Evolutionary conservation across 2,797 vertebrate species (phyloP), one percentile per base, ranked within the genome.

Genomic region (Hyperoplus immaculatus): DNA sequence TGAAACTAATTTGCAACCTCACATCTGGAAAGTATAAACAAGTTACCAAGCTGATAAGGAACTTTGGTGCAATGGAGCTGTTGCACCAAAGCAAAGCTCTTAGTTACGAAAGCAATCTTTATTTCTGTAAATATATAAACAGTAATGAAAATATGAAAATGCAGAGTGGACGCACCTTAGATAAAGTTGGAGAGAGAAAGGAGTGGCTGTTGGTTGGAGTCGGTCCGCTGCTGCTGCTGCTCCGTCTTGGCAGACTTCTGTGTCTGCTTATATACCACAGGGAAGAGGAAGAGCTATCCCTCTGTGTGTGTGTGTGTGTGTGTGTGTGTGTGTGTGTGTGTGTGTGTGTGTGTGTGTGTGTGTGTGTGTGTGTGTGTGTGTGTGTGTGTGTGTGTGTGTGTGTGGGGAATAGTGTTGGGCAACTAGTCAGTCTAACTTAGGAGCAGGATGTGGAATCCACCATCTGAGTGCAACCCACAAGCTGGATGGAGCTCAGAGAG

Each of bases 391-490:
- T 29, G 29, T 29, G 29, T 29, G 29, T 29, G 29, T 3, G 29
- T 21, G 21, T 21, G 71, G 47, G 41, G 50, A 76, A 72, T 0
- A 36, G 42, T 75, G 72, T 81, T 82, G 51, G 74, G 76, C 81
- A 61, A 59, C 59, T 81, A 53, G 51, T 81, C 61, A 15, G 77
- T 72, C 82, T 47, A 84, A 77, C 60, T 89, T 92, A 72, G 80
- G 68, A 92, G 43, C 85, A 82, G 87, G 82, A 87, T 93, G 92
- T 89, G 87, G 91, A 95, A 94, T 93, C 83, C 91, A 63, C 73
- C 90, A 75, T 78, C 72, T 75, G 46, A 13, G 38, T 75, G 10
- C 73, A 86, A 87, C 38, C 83, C 87, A 80, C 78, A 67, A 29
- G 72, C 76, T 77, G 85, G 49, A 82, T 8, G 73, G 0, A 38